These are phyloP conservation scores for Conus ventricosus DNA, from an alignment of 1,140 invertebrate genomes.

Conservation along the genomic window DNA sequence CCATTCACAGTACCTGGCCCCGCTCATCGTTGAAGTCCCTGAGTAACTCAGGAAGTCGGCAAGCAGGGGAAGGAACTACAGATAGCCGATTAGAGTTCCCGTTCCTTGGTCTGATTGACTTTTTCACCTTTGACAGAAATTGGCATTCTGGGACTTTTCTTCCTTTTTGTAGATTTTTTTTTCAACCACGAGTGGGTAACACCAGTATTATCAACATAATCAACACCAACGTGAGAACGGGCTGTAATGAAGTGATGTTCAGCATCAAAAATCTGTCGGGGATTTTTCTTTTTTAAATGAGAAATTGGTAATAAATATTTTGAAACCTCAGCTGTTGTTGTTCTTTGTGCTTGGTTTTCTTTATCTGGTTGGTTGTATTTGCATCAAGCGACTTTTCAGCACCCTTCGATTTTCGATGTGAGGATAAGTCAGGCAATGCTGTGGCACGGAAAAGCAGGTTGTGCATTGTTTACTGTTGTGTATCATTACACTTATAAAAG, in stretches of 20 bases:
- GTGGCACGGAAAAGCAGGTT: neutral
- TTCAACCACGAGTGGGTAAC: neutral
- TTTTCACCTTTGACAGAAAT: too few relatives aligned
- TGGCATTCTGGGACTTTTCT: too few relatives aligned
- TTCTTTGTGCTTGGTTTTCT: neutral
- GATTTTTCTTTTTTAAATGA: too few relatives aligned
- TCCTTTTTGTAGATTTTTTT: neutral
- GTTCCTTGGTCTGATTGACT: neutral
- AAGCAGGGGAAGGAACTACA: neutral
- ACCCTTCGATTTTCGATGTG: neutral
- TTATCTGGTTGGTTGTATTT: neutral
- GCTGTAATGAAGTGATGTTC: too few relatives aligned
- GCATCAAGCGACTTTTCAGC: neutral
- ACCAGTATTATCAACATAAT: neutral
- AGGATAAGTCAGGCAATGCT: neutral
- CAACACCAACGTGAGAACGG: neutral
- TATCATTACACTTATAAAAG: too few relatives aligned
- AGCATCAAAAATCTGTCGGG: too few relatives aligned
- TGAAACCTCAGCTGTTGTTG: neutral
- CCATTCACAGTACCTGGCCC: conserved; percentile 84
- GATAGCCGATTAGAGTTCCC: neutral
- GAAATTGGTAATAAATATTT: too few relatives aligned
- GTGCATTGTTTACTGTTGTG: too few relatives aligned
- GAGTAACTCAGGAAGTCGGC: neutral
- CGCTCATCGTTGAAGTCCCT: conserved; percentile 63